phyloP scores from a whole-genome alignment of 2,888 invertebrate species.

The Panopea generosa region DNA sequence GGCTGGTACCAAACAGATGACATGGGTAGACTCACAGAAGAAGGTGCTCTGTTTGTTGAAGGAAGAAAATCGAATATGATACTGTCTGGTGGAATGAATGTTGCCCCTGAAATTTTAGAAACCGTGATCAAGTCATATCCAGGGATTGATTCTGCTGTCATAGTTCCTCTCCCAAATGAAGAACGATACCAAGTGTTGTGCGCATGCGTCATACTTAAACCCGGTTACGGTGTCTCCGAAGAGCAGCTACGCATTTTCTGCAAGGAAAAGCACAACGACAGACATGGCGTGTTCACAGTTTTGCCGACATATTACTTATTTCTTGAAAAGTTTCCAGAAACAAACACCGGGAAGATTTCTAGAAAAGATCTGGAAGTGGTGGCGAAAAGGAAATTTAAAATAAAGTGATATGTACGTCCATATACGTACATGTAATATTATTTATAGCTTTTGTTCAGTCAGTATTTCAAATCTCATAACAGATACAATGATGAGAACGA shows the following conservation, averaged over 20 bases:
- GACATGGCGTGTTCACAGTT: constrained; percentile 35
- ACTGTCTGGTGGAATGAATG: constrained; percentile 39
- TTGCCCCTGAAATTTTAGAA: constrained; percentile 39
- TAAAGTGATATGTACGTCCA: too few relatives aligned
- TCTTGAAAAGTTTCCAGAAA: constrained; percentile 45
- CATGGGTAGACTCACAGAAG: background rate
- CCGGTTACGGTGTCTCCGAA: constrained; percentile 42
- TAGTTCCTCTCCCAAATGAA: constrained; percentile 54
- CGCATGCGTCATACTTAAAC: constrained; percentile 52
- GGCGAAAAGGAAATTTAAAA: constrained; percentile 1
- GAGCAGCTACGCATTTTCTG: constrained; percentile 28
- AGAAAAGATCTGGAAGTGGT: constrained; percentile 26
- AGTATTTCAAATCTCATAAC: too few relatives aligned
- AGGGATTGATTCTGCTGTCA: constrained; percentile 20
- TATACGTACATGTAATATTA: too few relatives aligned
- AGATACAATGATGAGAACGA: too few relatives aligned
- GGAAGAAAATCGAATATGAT: constrained; percentile 30
- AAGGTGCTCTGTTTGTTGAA: constrained; percentile 4
- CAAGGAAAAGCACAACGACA: constrained; percentile 15
- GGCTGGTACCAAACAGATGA: constrained; percentile 29
- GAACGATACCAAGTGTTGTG: constrained; percentile 50
- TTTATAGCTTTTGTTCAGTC: too few relatives aligned
- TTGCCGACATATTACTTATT: constrained; percentile 47
- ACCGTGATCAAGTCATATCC: constrained; percentile 14
- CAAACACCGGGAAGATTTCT: constrained; percentile 33